Base-by-base conservation (phyloP, 2,888 invertebrate genomes). In the Notodonta dromedarius region DNA sequence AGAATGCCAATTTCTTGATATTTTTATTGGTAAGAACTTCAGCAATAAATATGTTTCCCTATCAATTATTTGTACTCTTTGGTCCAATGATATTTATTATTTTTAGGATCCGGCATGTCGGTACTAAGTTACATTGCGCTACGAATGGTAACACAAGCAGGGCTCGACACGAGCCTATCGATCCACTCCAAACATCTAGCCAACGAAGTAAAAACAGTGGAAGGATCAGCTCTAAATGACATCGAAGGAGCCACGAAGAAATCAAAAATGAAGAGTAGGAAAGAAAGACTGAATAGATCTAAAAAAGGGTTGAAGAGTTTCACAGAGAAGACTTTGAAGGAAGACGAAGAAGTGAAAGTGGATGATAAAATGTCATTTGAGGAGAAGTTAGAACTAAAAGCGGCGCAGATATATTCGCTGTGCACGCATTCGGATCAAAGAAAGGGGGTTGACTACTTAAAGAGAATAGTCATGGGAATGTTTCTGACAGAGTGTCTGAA, bases 31-130 rank as follows among this genome's bases (percentile, higher is more conserved):
- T 94, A 85, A 83, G 61, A 5, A 13, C 13, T 11, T n/a, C n/a
- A 46, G 46, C 5, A 46, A 13, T 46, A 46, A 6, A 24, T 2
- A 24, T 24, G 24, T 1, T 24, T 24, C 24, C 24, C 1, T 24
- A 24, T 24, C 24, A 1, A 2, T 39, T 51, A 13, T 42, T n/a
- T 52, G 48, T 96, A 24, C 96, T 82, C 96, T 44, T 40, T 42
- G 42, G 42, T 42, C 42, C 42, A 46, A 32, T 8, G 3, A 32
- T 11, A 24, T 60, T 57, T 57, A 5, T 14, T 13, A 50, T 5
- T 54, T 59, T 56, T 69, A 95, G 95, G 95, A 7, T 96, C 96
- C 0, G 97, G 98, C 0, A 97, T 97, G 96, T 97, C 97, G 59
- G 94, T 97, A 57, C 90, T 97, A 4, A 96, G 96, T 69, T 95